Percentiles rank a stretch among this genome's conserved stretches.
These are phyloP conservation scores for Smittia aterrima DNA, from an alignment of 2,888 invertebrate species.

Conservation along the genomic window DNA sequence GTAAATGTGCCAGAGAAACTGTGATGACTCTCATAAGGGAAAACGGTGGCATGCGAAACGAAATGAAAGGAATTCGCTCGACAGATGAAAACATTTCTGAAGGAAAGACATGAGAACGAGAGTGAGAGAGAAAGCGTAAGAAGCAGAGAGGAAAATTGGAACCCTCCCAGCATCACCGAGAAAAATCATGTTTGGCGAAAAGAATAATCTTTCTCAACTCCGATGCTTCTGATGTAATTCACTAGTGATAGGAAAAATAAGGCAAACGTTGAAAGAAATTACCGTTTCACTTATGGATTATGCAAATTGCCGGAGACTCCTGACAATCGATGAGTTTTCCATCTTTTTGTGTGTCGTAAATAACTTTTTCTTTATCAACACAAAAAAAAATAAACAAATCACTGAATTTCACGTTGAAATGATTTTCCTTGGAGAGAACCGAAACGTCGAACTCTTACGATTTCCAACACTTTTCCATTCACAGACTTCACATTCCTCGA, in stretches of 20 bases:
- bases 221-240: background rate
- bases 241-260: background rate
- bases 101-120: background rate
- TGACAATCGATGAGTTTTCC: conserved; percentile 3
- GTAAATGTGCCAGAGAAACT: too few relatives aligned
- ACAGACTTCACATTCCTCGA: too few relatives aligned
- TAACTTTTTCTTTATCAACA: background rate
- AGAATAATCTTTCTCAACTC: background rate
- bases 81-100: background rate
- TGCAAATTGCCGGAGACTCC: background rate
- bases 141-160: background rate
- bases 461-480: too few relatives aligned
- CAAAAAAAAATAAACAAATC: background rate
- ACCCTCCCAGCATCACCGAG: background rate
- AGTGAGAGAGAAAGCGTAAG: background rate
- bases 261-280: background rate
- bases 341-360: background rate
- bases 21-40: too few relatives aligned
- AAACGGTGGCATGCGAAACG: too few relatives aligned
- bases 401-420: background rate
- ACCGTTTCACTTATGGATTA: conserved; percentile 7
- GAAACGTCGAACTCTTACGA: too few relatives aligned
- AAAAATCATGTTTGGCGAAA: background rate
- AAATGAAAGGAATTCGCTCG: too few relatives aligned
- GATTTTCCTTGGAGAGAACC: too few relatives aligned